Evolutionary conservation across 2,797 vertebrate species (phyloP).

Genomic region (Dermochelys coriacea): DNA sequence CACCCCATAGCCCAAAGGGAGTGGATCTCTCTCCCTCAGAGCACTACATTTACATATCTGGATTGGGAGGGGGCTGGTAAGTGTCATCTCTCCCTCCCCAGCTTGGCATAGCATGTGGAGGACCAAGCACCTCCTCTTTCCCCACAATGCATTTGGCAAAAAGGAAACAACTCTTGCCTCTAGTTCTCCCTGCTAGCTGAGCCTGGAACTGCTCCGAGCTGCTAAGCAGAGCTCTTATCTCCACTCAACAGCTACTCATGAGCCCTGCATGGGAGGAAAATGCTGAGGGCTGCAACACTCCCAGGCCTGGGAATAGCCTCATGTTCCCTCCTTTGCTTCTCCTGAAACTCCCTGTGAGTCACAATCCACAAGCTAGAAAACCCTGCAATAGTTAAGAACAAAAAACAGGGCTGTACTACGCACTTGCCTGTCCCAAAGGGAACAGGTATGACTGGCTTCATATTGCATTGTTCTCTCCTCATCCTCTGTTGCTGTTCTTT

Average conservation of each 20-base stretch:
- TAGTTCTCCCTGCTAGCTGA: background rate
- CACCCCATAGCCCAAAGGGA: background rate
- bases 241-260: background rate
- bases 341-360: background rate
- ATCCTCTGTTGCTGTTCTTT: background rate
- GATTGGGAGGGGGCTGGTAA: background rate
- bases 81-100: background rate
- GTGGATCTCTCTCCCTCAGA: background rate
- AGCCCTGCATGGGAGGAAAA: background rate
- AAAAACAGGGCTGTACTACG: background rate
- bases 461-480: background rate
- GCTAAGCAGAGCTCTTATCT: background rate
- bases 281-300: background rate
- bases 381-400: background rate
- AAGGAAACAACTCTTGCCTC: background rate
- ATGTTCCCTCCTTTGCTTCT: background rate
- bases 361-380: background rate
- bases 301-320: background rate
- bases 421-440: background rate
- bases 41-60: background rate
- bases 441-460: background rate
- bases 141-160: background rate
- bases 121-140: background rate
- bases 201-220: background rate
- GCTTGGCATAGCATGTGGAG: background rate